Conservation (phyloP, 2,113 vertebrate genomes). For the Phodopus roborovskii region DNA sequence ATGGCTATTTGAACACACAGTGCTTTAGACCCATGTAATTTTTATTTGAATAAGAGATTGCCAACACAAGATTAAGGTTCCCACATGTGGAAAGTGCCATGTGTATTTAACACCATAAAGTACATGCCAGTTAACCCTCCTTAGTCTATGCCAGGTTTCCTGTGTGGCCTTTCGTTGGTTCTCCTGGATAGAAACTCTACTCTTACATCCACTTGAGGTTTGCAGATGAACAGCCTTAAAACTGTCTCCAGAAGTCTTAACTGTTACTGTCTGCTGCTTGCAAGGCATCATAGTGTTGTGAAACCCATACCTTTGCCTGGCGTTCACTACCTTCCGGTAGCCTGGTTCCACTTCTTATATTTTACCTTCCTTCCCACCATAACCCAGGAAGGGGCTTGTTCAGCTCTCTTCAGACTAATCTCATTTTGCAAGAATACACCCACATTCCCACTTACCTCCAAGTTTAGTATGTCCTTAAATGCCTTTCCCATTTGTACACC, state of each 20-base stretch:
- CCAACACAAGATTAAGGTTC: constrained; percentile 43
- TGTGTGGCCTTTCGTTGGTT: neutral
- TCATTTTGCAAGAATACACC: neutral
- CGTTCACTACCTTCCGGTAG: constrained; percentile 1
- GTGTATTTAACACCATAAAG: constrained; percentile 46
- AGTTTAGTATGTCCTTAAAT: neutral
- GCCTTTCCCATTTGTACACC: neutral
- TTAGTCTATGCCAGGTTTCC: neutral
- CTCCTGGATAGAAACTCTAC: constrained; percentile 1
- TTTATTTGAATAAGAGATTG: constrained; percentile 67
- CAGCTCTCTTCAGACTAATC: neutral
- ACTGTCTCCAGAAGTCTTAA: neutral
- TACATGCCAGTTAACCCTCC: neutral
- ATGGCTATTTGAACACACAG: constrained; percentile 31
- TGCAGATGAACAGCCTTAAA: neutral
- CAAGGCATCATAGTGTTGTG: neutral
- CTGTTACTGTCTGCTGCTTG: neutral
- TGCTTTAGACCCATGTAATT: constrained; percentile 1
- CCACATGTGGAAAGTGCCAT: neutral
- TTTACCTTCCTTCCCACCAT: neutral
- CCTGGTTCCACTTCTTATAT: neutral
- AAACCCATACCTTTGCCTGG: neutral
- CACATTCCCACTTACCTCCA: neutral
- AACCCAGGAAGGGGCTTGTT: neutral
- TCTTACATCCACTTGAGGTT: neutral